phyloP scores from a whole-genome alignment of 2,113 vertebrate species.

The Genyomyrus donnyi region DNA sequence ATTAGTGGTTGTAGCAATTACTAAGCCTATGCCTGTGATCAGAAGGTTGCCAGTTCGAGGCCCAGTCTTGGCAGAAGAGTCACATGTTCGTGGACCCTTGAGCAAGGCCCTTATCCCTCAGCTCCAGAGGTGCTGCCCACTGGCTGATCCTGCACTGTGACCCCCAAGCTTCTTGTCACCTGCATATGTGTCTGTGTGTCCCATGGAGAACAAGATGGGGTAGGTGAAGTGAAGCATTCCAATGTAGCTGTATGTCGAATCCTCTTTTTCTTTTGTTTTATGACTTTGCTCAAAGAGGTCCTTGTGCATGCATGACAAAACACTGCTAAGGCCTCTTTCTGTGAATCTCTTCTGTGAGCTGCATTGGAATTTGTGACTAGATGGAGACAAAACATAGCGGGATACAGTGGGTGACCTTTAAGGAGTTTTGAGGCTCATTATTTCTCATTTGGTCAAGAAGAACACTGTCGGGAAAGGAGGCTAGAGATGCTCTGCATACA shows the following conservation, averaged over 20 bases:
- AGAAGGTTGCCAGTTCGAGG: background rate
- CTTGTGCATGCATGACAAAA: background rate
- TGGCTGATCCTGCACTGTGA: background rate
- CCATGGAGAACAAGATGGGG: background rate
- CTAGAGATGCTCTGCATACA: background rate
- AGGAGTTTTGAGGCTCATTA: background rate
- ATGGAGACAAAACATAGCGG: background rate
- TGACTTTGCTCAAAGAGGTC: background rate
- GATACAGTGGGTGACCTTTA: background rate
- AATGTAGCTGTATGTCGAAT: background rate
- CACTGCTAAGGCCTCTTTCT: background rate
- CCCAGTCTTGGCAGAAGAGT: background rate
- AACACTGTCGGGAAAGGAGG: background rate
- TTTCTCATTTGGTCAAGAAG: conserved; percentile 4
- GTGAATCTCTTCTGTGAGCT: background rate
- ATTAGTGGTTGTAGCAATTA: background rate
- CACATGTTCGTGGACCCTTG: background rate
- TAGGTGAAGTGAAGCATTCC: background rate
- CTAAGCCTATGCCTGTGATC: background rate
- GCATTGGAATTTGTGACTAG: background rate
- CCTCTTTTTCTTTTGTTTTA: background rate
- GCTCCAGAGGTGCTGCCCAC: background rate
- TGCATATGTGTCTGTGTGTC: background rate
- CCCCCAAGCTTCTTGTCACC: background rate
- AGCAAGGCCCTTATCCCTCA: background rate